Base-by-base conservation (phyloP, 2,888 invertebrate genomes). In the Argynnis bischoffii region DNA sequence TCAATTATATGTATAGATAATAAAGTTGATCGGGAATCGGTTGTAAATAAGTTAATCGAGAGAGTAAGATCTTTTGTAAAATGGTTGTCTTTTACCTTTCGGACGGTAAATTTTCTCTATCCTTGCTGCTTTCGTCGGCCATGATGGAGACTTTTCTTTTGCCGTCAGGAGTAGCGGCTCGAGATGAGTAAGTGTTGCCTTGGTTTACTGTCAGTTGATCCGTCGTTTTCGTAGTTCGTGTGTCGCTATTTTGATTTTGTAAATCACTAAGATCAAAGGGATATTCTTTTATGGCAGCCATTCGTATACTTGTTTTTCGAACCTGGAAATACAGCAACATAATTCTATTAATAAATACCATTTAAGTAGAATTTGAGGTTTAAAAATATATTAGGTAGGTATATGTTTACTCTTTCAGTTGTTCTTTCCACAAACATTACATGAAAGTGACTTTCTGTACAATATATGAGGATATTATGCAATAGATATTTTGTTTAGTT, bases 61-160 rank as follows among this genome's bases (percentile, higher is more conserved):
- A 18, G 6, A 15, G 2, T 50, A n/a, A 50, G 2, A n/a, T 3
- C 26, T 16, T n/a, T 50, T 4, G n/a, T 6, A 50, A 50, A 50
- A 31, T 41, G 8, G 6, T n/a, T 11, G 18, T 35, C 41, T n/a
- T 18, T 53, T 92, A 94, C 89, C 94, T 93, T 79, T 96, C 95
- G 68, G 94, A 95, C 1, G 93, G 95, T 63, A 92, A 87, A 83
- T 95, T 95, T 79, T 95, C 95, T 70, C 95, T 93, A 55, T 94
- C 95, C 71, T 93, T 93, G 74, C 93, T 92, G 16, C 82, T 83
- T 75, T 81, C 94, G 79, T 94, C 94, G 6, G 94, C 93, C 85
- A 94, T 94, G 71, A 95, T 95, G 77, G 95, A 95, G 15, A 95
- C 95, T 81, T 94, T 93, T 69, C 95, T 88, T 73, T 93, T 94